A percentile compares a stretch with the other conserved stretches of the same genome.
These are phyloP conservation scores for Hetaerina americana DNA, from an alignment of 1,140 invertebrate genomes.

Conservation along the genomic window DNA sequence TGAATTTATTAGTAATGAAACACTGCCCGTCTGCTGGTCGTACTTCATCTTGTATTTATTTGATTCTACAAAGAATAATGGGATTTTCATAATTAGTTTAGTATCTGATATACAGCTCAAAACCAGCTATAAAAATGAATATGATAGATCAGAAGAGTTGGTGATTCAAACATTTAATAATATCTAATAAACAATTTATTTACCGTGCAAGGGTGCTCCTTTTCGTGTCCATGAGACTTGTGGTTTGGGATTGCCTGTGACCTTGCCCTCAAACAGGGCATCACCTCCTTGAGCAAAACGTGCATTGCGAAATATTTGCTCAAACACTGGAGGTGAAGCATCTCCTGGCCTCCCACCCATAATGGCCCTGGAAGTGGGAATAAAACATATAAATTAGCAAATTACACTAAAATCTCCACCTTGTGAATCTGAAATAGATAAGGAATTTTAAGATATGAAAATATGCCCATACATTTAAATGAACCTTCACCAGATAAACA, in stretches of 20 bases:
- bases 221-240: constrained; percentile 89
- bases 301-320: constrained; percentile 85
- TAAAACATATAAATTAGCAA: no score
- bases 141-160: no score
- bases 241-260: constrained; percentile 85
- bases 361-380: background rate
- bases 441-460: no score
- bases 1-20: constrained; percentile 75
- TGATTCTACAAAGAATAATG: constrained; percentile 35
- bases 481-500: no score
- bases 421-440: no score
- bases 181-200: constrained; percentile 11
- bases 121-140: background rate
- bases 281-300: constrained; percentile 86
- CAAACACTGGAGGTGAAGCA: constrained; percentile 77
- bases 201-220: constrained; percentile 58
- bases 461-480: no score
- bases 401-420: no score
- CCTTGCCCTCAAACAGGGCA: constrained; percentile 81
- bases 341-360: constrained; percentile 39
- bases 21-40: constrained; percentile 72
- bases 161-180: background rate
- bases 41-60: constrained; percentile 77
- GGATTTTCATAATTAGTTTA: background rate
- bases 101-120: background rate